Evolutionary conservation across 30 jellyfish, hydroid and myxozoan genomes (phyloP).

Genomic region (Pseudorhiza aurosa): DNA sequence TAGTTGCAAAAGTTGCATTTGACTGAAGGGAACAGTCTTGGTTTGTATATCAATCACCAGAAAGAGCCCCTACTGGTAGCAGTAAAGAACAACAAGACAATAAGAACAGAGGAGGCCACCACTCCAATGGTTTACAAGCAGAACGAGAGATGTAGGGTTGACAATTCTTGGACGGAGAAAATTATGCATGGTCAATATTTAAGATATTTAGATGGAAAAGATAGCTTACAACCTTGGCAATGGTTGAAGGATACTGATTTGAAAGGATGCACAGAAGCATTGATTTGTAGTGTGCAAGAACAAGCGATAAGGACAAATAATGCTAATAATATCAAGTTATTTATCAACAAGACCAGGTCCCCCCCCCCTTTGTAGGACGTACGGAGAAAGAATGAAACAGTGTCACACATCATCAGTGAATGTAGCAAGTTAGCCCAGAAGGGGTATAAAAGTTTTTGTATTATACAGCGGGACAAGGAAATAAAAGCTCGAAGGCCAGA

Average conservation of each 20-base stretch:
- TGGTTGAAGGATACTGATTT: constrained; percentile 21
- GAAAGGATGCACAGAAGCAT: constrained; percentile 45
- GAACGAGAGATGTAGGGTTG: constrained; percentile 8
- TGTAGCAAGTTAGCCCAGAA: constrained; percentile 28
- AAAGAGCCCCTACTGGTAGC: neutral
- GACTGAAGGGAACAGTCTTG: constrained; percentile 24
- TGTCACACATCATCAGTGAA: constrained; percentile 22
- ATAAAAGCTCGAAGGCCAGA: too few species aligned
- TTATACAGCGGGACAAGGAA: too few species aligned
- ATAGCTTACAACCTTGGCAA: constrained; percentile 26
- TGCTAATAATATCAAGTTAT: neutral
- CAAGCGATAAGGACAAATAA: constrained; percentile 30
- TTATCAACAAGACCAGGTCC: constrained; percentile 4
- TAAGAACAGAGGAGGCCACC: neutral
- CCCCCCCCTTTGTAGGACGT: constrained; percentile 7
- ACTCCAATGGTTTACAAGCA: constrained; percentile 4
- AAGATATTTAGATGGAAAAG: constrained; percentile 13
- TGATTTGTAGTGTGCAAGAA: constrained; percentile 37
- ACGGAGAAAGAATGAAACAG: constrained; percentile 38
- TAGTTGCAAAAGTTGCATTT: constrained; percentile 24
- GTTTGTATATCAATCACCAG: constrained; percentile 13
- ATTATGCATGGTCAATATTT: constrained; percentile 30
- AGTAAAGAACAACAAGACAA: constrained; percentile 4
- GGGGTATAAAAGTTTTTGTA: constrained; percentile 6
- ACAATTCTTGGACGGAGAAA: constrained; percentile 16